Percentiles rank a stretch among this genome's conserved stretches.
Conservation (phyloP, 1,140 invertebrate species). For the Lucilia cuprina region DNA sequence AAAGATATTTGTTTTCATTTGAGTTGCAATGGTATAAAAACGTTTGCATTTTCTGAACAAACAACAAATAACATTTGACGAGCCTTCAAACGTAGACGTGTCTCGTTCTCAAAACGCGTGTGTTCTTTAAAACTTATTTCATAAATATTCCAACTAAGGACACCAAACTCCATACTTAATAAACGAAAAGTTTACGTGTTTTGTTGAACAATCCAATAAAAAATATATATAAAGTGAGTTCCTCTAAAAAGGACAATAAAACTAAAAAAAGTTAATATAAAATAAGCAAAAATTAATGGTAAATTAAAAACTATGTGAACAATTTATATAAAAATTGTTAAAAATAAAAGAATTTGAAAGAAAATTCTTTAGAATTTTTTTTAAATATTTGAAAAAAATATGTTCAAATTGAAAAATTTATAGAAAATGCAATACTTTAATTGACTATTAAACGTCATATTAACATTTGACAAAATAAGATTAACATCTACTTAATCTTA, state of each 20-base stretch:
- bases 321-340: too few species aligned
- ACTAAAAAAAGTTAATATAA: background rate
- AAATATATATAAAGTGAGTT: conserved; percentile 21
- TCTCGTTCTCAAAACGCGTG: conserved; percentile 41
- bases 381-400: too few species aligned
- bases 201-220: background rate
- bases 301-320: background rate
- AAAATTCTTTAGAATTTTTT: too few species aligned
- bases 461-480: too few species aligned
- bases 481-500: too few species aligned
- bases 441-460: too few species aligned
- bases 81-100: conserved; percentile 51
- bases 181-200: background rate
- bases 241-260: background rate
- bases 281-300: background rate
- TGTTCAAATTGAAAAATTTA: too few species aligned
- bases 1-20: background rate
- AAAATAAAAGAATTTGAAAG: too few species aligned
- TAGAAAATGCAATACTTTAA: too few species aligned
- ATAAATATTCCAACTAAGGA: conserved; percentile 1
- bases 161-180: background rate
- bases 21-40: conserved; percentile 55
- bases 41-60: conserved; percentile 50
- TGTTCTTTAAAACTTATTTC: conserved; percentile 9
- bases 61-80: conserved; percentile 59